Evolutionary conservation across 1,140 invertebrate genomes (phyloP), one percentile per base, ranked within the genome.

Genomic region (Chironomus striatipennis): DNA sequence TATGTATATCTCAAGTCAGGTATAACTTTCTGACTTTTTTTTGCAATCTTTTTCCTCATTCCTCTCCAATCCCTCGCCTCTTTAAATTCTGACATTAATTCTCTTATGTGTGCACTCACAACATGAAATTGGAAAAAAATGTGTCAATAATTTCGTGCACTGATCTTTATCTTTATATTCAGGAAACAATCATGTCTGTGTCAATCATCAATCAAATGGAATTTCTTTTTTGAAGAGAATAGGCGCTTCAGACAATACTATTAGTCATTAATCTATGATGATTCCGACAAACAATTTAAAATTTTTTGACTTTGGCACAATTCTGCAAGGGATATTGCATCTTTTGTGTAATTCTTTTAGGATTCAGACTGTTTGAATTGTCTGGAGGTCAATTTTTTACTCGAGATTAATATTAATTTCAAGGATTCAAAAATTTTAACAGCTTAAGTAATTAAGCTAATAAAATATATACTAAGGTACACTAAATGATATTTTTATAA

Each of bases 141-240:
- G 65, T 70, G 65, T 70, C 65, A 70, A 70, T 70, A 20, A 12
- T 57, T 67, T 20, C 18, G 64, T 47, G 24, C 24, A 34, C 43
- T 47, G 43, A 15, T 47, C 43, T 47, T 47, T 47, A 9, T 47
- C 15, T 10, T 47, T 47, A n/a, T 7, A 70, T 18, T 70, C 65
- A 70, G 65, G 65, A 70, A 70, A 70, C 65, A 20, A 18, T 57
- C 47, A 57, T 70, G 65, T 70, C 65, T 70, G 65, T 70, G 65
- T 70, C 65, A 70, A 21, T 70, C 65, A 70, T 70, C 65, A 70
- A 70, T 70, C 65, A 70, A 70, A 70, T 70, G 4, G 65, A 20
- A 18, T 70, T 70, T 21, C 9, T 70, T 70, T 20, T 5, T 20
- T 70, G 65, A 34, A 1, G 24, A 34, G 24, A 34, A 34, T 2